Evolutionary conservation across 1,140 invertebrate species (phyloP).

Genomic region (Papilio dardanus): DNA sequence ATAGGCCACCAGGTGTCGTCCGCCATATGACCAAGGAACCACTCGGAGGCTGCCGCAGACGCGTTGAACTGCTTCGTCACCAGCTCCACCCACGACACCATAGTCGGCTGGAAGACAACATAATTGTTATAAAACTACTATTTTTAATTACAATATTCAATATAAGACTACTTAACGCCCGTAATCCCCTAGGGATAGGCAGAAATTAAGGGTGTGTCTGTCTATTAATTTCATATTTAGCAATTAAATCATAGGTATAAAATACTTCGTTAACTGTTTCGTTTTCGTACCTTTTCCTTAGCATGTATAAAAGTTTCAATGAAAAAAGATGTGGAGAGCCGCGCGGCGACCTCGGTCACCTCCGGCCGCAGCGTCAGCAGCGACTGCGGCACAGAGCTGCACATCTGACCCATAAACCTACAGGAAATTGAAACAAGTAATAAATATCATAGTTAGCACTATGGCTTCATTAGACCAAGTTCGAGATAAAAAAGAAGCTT

Average conservation of each 20-base stretch:
- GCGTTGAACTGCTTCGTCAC: conserved; percentile 97
- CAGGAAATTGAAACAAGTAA: conserved; percentile 47
- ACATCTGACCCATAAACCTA: conserved; percentile 98
- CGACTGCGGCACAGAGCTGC: conserved; percentile 95
- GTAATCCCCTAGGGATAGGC: too few relatives aligned
- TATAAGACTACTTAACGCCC: not conserved
- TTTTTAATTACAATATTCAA: not conserved
- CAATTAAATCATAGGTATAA: too few relatives aligned
- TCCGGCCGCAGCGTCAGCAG: conserved; percentile 89
- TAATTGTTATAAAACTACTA: not conserved
- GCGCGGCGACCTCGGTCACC: conserved; percentile 92
- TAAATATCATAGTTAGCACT: not conserved
- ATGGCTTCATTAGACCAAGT: too few relatives aligned
- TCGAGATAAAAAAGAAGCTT: too few relatives aligned
- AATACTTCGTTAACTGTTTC: too few relatives aligned
- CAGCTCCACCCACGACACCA: conserved; percentile 98
- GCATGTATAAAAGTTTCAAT: conserved; percentile 98
- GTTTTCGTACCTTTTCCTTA: conserved; percentile 91
- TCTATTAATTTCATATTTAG: too few relatives aligned
- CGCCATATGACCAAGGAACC: conserved; percentile 96
- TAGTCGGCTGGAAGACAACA: conserved; percentile 88
- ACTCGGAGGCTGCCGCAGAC: conserved; percentile 94
- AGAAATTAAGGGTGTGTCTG: too few relatives aligned
- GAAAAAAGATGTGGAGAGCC: conserved; percentile 96
- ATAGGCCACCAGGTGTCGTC: conserved; percentile 97